Base-by-base conservation (phyloP, 2,888 invertebrate species). In the Nephrocerus scutellatus region DNA sequence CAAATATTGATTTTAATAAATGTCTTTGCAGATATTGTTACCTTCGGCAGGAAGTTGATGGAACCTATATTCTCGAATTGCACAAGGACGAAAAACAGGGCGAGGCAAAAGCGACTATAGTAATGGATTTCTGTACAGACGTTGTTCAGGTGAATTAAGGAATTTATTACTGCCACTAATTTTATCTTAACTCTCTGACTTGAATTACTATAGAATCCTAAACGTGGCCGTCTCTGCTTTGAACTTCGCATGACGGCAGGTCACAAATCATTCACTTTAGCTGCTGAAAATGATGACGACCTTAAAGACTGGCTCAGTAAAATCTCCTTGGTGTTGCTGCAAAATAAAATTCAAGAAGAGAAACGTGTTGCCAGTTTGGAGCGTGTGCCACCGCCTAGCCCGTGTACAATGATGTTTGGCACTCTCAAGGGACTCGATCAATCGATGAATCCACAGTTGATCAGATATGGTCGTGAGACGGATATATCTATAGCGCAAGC, bases 31-130 rank as follows among this genome's bases (percentile, higher is more conserved):
- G 77, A 43, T 93, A 85, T 70, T 91, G 91, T 70, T 85, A 85
- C 71, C 76, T 93, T 62, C 77, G 90, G 46, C 84, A 86, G 64
- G 90, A 91, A 70, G 83, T 90, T 20, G 91, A 92, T 63, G 89
- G 88, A 30, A 88, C 90, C 1, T 91, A 90, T 57, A 85, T 89
- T 57, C 73, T 93, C 36, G 91, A 92, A 70, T 77, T 93, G 52
- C 88, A 88, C 66, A 93, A 93, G 71, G 93, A 93, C 68, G 91
- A 92, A 46, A 84, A 85, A 62, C 90, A 88, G 69, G 80, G 80
- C 18, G 92, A 93, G 56, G 84, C 88, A 1, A 92, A 92, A 71
- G 82, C 88, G 50, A 85, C 90, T 22, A 86, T 93, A 62, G 90
- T 89, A 49, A 84, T 93, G 82, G 92, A 93, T 66, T 88, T 90